Conservation (phyloP, 2,797 vertebrate genomes). For the Falco biarmicus region DNA sequence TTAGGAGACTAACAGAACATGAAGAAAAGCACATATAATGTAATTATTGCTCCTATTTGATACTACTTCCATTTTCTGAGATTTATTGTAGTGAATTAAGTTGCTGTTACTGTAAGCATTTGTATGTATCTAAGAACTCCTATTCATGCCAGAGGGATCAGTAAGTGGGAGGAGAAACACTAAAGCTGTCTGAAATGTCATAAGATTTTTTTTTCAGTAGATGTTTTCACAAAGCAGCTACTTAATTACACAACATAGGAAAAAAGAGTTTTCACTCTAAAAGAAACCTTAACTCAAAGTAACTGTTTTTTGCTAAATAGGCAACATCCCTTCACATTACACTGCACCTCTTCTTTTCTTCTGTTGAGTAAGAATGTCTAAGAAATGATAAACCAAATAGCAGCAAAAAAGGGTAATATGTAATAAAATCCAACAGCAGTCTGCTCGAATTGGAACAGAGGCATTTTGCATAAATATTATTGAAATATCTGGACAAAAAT, state of each 20-base stretch:
- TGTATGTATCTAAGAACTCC: not conserved
- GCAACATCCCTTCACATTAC: not conserved
- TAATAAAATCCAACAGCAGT: not conserved
- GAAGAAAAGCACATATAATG: not conserved
- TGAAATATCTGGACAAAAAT: not conserved
- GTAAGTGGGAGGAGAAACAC: not conserved
- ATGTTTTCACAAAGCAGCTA: not conserved
- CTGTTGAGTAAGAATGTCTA: not conserved
- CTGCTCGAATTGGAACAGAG: not conserved
- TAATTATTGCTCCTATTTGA: not conserved
- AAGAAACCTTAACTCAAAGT: not conserved
- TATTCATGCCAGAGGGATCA: not conserved
- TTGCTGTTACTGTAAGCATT: not conserved
- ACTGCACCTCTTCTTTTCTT: not conserved
- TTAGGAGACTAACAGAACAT: not conserved
- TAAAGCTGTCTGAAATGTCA: not conserved
- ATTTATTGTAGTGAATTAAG: not conserved
- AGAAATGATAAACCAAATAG: not conserved
- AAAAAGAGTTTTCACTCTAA: not conserved
- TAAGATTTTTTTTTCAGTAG: not conserved
- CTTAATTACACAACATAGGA: not conserved
- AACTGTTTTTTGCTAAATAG: not conserved
- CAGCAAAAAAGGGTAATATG: not conserved
- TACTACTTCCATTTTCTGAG: not conserved
- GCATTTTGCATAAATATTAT: not conserved